phyloP scores from a whole-genome alignment of 2,797 vertebrate species.

The Fratercula arctica region DNA sequence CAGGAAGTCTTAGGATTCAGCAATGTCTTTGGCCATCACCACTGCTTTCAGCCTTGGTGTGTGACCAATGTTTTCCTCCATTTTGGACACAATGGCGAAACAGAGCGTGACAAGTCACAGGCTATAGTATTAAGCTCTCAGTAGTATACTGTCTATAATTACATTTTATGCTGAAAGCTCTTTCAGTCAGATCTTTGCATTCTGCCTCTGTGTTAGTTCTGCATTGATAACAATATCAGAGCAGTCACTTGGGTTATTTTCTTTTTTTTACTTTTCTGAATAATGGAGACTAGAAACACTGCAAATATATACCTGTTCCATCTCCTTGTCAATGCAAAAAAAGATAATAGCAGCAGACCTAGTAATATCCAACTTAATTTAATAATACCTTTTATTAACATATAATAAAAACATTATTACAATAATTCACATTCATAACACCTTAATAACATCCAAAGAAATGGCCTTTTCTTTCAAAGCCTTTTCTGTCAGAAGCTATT shows the following conservation, averaged over 20 bases:
- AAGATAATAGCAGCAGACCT: neutral
- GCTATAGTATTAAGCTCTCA: neutral
- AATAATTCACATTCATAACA: neutral
- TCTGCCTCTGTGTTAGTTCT: neutral
- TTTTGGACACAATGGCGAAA: neutral
- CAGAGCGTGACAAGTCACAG: neutral
- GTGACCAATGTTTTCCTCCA: neutral
- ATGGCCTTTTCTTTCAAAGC: neutral
- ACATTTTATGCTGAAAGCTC: neutral
- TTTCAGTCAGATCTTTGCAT: neutral
- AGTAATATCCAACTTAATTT: neutral
- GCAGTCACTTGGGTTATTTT: neutral
- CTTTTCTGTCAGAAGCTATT: neutral
- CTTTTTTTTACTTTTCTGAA: neutral
- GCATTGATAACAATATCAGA: neutral
- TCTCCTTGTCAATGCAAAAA: neutral
- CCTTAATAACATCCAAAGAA: neutral
- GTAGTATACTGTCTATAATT: neutral
- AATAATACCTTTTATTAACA: neutral
- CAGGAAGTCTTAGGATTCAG: neutral
- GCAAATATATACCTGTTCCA: neutral
- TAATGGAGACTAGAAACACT: neutral
- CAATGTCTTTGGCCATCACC: neutral
- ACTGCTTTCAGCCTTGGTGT: neutral
- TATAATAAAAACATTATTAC: neutral